A percentile compares a stretch with the other conserved stretches of the same genome.
phyloP scores from a whole-genome alignment of 2,113 vertebrate species.

The Percopsis transmontana region DNA sequence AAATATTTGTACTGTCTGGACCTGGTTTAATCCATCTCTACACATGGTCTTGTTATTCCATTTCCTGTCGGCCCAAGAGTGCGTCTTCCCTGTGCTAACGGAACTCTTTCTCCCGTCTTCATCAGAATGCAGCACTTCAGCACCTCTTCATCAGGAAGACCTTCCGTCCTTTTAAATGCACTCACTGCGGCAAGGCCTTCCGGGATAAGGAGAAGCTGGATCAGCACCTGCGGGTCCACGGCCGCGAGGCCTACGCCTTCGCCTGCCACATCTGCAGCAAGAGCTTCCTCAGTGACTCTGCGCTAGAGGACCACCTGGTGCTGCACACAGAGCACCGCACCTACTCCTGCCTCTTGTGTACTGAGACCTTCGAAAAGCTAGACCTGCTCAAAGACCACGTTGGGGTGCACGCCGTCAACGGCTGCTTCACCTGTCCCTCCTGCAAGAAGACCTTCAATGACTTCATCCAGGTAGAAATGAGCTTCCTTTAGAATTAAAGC shows the following conservation, averaged over 20 bases:
- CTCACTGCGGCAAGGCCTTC: slow-evolving; percentile 96
- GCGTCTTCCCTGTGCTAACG: neutral
- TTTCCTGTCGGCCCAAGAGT: neutral
- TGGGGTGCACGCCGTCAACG: slow-evolving; percentile 85
- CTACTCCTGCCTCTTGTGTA: slow-evolving; percentile 92
- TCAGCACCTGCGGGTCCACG: slow-evolving; percentile 91
- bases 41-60: too few species aligned
- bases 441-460: slow-evolving; percentile 96
- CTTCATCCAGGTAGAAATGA: slow-evolving; percentile 88
- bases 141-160: slow-evolving; percentile 97
- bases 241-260: slow-evolving; percentile 88
- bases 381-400: slow-evolving; percentile 94
- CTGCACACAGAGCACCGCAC: slow-evolving; percentile 93
- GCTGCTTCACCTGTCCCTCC: slow-evolving; percentile 91
- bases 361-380: slow-evolving; percentile 89
- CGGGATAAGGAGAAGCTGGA: slow-evolving; percentile 96
- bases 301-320: slow-evolving; percentile 92
- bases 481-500: neutral
- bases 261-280: slow-evolving; percentile 95
- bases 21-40: too few species aligned
- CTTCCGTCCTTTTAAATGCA: slow-evolving; percentile 94
- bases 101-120: slow-evolving; percentile 3
- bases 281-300: slow-evolving; percentile 86
- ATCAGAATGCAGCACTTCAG: slow-evolving; percentile 95
- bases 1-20: too few species aligned